A percentile compares a stretch with the other conserved stretches of the same genome.
These are phyloP conservation scores for Aleiodes sp. DNA, from an alignment of 1,140 invertebrate genomes.

Conservation along the genomic window DNA sequence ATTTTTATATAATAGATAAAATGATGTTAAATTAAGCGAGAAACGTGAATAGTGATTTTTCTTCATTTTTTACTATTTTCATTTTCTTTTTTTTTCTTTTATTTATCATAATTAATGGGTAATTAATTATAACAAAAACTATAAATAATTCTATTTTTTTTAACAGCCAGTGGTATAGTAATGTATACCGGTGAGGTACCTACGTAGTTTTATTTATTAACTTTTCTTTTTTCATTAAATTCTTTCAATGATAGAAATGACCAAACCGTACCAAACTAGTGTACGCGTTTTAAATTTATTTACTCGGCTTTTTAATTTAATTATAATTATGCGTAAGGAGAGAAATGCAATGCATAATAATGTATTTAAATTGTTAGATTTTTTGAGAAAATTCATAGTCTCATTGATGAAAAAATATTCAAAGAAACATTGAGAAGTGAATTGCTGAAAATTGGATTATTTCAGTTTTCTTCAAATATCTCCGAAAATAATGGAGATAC, in stretches of 20 bases:
- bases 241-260: conserved; percentile 21
- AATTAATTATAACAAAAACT: conserved; percentile 57
- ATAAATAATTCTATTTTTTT: conserved; percentile 64
- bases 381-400: too few relatives aligned
- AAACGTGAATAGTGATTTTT: conserved; percentile 62
- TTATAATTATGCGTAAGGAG: background rate
- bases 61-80: conserved; percentile 29
- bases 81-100: conserved; percentile 24
- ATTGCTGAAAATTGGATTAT: too few relatives aligned
- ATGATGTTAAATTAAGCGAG: conserved; percentile 59
- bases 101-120: background rate
- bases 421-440: too few relatives aligned
- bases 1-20: conserved; percentile 47
- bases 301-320: background rate
- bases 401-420: too few relatives aligned
- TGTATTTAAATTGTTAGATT: too few relatives aligned
- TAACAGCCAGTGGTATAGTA: conserved; percentile 67
- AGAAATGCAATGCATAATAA: too few relatives aligned
- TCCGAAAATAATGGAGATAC: too few relatives aligned
- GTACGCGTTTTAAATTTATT: background rate
- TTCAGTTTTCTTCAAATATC: too few relatives aligned
- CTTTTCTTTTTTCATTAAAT: too few relatives aligned
- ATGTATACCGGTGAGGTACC: conserved; percentile 67
- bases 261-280: conserved; percentile 26
- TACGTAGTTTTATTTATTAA: conserved; percentile 62